Evolutionary conservation across 2,113 vertebrate genomes (phyloP).

Genomic region (Pterocles burchelli): DNA sequence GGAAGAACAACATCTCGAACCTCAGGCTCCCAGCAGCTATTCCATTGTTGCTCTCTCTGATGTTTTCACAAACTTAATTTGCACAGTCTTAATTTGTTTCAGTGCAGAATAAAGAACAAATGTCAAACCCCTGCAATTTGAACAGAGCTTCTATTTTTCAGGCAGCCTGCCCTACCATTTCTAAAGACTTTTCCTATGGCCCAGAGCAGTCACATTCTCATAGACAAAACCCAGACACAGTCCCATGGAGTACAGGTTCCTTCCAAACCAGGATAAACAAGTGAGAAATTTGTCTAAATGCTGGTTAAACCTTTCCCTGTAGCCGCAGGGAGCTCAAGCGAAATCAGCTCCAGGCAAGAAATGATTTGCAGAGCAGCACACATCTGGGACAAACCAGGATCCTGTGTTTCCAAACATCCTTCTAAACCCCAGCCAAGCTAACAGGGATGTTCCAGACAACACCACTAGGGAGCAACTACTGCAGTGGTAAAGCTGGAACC

Average conservation of each 20-base stretch:
- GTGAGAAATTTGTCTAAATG: background rate
- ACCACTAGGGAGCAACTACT: background rate
- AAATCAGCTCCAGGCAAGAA: background rate
- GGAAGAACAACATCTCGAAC: background rate
- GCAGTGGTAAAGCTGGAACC: background rate
- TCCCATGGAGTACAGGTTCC: background rate
- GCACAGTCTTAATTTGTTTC: background rate
- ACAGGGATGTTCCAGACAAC: background rate
- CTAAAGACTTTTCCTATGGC: background rate
- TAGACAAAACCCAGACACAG: background rate
- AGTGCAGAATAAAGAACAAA: background rate
- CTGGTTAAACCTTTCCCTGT: background rate
- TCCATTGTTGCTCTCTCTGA: background rate
- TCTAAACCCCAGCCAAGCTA: background rate
- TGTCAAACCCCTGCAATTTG: background rate
- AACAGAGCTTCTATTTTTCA: background rate
- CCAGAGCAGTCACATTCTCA: background rate
- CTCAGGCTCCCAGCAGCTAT: background rate
- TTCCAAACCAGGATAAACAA: background rate
- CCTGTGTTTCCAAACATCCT: background rate
- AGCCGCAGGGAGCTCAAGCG: background rate
- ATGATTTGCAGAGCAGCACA: background rate
- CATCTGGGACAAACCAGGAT: background rate
- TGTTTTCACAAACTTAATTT: constrained; percentile 51
- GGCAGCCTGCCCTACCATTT: background rate